A percentile compares a stretch with the other conserved stretches of the same genome.
Conservation (phyloP, 2,113 vertebrate genomes). For the Anarhynchus alexandrinus region DNA sequence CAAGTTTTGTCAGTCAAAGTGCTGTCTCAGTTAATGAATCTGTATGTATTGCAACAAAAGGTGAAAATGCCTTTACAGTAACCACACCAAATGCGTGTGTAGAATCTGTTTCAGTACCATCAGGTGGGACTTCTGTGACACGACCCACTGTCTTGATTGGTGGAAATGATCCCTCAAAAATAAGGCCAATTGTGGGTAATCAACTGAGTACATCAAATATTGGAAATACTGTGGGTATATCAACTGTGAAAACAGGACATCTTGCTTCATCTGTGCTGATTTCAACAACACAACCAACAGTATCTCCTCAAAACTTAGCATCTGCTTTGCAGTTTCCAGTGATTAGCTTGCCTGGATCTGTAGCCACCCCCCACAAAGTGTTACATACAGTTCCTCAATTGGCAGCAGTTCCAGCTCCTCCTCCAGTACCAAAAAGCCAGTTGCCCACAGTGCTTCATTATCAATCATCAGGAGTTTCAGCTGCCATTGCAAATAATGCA, state of each 20-base stretch:
- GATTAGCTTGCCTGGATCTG: constrained; percentile 66
- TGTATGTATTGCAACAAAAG: constrained; percentile 45
- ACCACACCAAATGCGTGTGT: constrained; percentile 45
- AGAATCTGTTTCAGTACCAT: constrained; percentile 58
- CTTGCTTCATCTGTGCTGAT: constrained; percentile 83
- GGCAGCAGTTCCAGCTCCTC: constrained; percentile 44
- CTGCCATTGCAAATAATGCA: constrained; percentile 64
- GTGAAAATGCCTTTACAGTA: constrained; percentile 45
- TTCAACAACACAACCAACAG: constrained; percentile 73
- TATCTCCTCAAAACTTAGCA: constrained; percentile 62
- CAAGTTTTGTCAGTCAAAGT: constrained; percentile 54
- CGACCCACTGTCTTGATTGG: constrained; percentile 51
- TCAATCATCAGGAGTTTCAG: constrained; percentile 62
- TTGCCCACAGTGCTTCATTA: constrained; percentile 60
- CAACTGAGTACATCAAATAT: constrained; percentile 59
- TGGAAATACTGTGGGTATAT: constrained; percentile 76
- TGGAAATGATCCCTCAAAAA: constrained; percentile 66
- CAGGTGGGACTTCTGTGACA: constrained; percentile 42
- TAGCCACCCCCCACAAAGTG: constrained; percentile 33
- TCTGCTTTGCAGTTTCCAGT: constrained; percentile 73
- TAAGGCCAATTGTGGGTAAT: constrained; percentile 62
- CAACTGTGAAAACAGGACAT: constrained; percentile 85
- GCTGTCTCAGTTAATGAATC: constrained; percentile 57
- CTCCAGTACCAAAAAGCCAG: constrained; percentile 66
- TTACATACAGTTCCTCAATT: constrained; percentile 58